These are phyloP conservation scores for Thalassophryne amazonica DNA, from an alignment of 2,797 vertebrate species.

Conservation along the genomic window DNA sequence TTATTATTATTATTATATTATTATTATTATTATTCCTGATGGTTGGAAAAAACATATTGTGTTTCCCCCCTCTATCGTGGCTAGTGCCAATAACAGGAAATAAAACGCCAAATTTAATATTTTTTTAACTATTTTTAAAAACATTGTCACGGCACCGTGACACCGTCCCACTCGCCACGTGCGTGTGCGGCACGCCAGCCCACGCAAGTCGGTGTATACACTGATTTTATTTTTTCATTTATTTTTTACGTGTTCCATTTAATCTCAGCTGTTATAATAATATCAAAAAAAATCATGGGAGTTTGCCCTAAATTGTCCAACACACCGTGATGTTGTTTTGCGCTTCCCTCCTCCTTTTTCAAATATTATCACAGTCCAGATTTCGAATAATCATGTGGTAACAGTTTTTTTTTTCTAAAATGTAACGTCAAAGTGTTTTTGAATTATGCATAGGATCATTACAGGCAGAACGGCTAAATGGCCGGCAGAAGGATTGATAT, in stretches of 20 bases:
- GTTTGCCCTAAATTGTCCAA: too few species aligned
- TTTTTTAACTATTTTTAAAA: not conserved
- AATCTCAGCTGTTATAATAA: slow-evolving; percentile 30
- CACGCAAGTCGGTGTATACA: too few species aligned
- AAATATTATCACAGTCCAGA: slow-evolving; percentile 40
- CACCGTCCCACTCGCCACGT: not conserved
- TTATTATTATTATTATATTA: too few species aligned
- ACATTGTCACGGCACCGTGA: not conserved
- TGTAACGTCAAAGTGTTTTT: slow-evolving; percentile 52
- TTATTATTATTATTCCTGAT: too few species aligned
- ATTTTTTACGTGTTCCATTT: too few species aligned
- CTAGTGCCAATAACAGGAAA: not conserved
- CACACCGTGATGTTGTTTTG: slow-evolving; percentile 18
- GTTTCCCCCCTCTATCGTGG: too few species aligned
- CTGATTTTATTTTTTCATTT: slow-evolving; percentile 3
- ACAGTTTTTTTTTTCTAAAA: slow-evolving; percentile 26
- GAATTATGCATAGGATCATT: slow-evolving; percentile 69
- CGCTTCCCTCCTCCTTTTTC: slow-evolving; percentile 24
- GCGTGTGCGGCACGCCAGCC: not conserved
- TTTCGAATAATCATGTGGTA: slow-evolving; percentile 34
- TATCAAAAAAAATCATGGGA: slow-evolving; percentile 17
- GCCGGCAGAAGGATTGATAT: slow-evolving; percentile 57
- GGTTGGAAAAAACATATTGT: too few species aligned
- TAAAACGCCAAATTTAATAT: not conserved
- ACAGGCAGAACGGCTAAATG: slow-evolving; percentile 55